Percentiles rank a stretch among this genome's conserved stretches.
phyloP scores from a whole-genome alignment of 2,797 vertebrate species.

The Emys orbicularis region DNA sequence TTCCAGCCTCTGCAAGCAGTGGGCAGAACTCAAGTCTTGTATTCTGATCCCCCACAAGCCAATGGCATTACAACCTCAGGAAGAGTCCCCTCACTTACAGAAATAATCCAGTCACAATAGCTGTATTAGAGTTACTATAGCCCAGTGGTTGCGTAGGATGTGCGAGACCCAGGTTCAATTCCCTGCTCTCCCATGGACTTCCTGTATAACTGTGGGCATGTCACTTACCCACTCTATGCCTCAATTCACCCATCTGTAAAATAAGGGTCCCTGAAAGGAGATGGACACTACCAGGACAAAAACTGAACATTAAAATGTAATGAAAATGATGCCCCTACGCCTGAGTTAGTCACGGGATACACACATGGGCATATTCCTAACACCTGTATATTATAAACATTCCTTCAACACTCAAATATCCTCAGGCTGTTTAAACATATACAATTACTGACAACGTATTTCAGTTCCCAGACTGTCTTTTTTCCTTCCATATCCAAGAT shows the following conservation, averaged over 20 bases:
- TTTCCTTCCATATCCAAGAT: rapidly evolving
- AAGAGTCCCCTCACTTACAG: rapidly evolving
- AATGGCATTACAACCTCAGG: neutral
- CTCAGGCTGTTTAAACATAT: neutral
- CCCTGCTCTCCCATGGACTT: neutral
- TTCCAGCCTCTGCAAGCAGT: rapidly evolving
- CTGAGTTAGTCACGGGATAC: too few species aligned
- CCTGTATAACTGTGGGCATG: neutral
- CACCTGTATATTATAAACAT: neutral
- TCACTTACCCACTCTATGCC: neutral
- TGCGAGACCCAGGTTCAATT: neutral
- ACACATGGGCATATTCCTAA: neutral
- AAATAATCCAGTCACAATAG: neutral
- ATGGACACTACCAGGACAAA: neutral
- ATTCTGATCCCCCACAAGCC: neutral
- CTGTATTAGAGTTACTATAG: neutral
- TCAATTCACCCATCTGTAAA: neutral
- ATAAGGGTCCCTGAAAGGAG: neutral
- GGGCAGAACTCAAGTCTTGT: neutral
- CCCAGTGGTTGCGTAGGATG: neutral
- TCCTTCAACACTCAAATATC: neutral
- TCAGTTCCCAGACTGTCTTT: neutral
- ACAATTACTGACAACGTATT: neutral
- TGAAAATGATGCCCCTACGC: too few species aligned
- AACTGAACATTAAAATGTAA: neutral